Conservation (phyloP, 2,888 invertebrate species). For the Tinea trinotella region DNA sequence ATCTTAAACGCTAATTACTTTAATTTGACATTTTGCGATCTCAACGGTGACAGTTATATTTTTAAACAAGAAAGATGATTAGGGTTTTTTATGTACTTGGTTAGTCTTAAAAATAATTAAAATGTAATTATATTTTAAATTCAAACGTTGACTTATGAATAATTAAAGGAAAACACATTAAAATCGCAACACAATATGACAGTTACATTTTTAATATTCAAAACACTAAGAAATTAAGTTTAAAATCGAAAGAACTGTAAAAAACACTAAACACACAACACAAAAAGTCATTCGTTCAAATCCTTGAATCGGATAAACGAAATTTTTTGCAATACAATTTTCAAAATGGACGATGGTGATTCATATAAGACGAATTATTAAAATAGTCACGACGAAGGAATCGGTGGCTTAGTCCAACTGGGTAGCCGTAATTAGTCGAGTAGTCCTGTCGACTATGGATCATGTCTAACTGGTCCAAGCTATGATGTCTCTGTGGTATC, state of each 20-base stretch:
- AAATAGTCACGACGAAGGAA: conserved; percentile 52
- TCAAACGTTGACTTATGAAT: background rate
- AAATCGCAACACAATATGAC: conserved; percentile 15
- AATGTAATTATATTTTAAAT: too few species aligned
- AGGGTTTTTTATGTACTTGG: too few species aligned
- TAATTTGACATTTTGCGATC: too few species aligned
- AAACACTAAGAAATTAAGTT: too few species aligned
- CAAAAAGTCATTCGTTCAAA: conserved; percentile 29
- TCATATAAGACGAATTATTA: conserved; percentile 51
- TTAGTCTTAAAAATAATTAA: too few species aligned
- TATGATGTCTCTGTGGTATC: conserved; percentile 58
- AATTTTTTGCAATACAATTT: conserved; percentile 68
- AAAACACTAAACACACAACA: conserved; percentile 21
- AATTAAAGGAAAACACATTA: conserved; percentile 1
- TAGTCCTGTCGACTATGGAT: conserved; percentile 53
- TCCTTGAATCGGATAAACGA: conserved; percentile 58
- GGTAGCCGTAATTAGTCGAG: conserved; percentile 38
- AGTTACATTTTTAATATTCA: too few species aligned
- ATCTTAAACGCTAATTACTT: too few species aligned
- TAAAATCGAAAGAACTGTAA: too few species aligned
- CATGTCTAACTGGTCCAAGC: conserved; percentile 64
- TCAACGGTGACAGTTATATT: background rate
- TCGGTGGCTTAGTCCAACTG: conserved; percentile 32
- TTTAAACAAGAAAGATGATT: too few species aligned
- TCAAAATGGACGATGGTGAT: conserved; percentile 67